Evolutionary conservation across 2,113 vertebrate genomes (phyloP).

Genomic region (Perognathus longimembris): DNA sequence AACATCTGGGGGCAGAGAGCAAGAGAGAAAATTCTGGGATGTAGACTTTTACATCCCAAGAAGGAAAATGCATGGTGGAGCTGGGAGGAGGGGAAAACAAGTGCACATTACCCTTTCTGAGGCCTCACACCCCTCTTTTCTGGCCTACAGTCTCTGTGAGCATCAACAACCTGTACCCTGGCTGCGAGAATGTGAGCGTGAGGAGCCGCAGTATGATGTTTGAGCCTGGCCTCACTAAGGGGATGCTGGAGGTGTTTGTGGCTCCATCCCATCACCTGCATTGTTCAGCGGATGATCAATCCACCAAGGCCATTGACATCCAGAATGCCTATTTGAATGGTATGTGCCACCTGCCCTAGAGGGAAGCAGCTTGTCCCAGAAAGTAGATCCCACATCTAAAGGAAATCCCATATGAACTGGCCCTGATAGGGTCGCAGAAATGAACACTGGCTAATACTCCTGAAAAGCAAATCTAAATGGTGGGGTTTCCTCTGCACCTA

Average conservation of each 20-base stretch:
- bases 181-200: conserved; percentile 98
- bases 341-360: neutral
- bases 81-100: neutral
- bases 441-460: neutral
- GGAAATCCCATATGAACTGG: neutral
- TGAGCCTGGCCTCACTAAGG: conserved; percentile 97
- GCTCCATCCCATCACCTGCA: conserved; percentile 70
- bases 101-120: fast-evolving
- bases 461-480: neutral
- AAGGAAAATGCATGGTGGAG: too few species aligned
- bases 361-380: neutral
- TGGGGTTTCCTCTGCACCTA: neutral
- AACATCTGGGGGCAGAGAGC: neutral
- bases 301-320: conserved; percentile 81
- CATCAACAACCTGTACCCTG: conserved; percentile 96
- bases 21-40: too few species aligned
- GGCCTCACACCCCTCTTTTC: neutral
- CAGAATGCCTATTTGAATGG: conserved; percentile 81
- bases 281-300: conserved; percentile 70
- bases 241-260: conserved; percentile 94
- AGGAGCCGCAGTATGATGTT: conserved; percentile 99
- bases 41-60: too few species aligned
- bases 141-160: conserved; percentile 93
- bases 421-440: neutral
- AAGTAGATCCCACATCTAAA: fast-evolving